Evolutionary conservation across 1,140 invertebrate genomes (phyloP), one percentile per base, ranked within the genome.

Genomic region (Aphis gossypii): DNA sequence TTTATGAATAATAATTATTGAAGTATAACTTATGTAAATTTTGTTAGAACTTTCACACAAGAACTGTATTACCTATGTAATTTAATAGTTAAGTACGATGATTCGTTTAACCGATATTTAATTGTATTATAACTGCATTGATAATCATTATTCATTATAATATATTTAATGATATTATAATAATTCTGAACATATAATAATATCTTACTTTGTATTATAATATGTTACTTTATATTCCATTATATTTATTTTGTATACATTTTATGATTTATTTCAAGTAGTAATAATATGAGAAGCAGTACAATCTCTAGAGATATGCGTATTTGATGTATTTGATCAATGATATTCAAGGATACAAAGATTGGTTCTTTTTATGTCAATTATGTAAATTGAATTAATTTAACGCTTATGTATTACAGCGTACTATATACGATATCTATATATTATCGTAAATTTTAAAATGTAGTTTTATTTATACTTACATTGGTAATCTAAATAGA

Each of bases 291-390:
- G 60, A 82, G 14, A 82, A 35, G 20, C 76, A 38, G 21, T 82
- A 35, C 14, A 76, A 76, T 76, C 76, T 14, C 76, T 21, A 18
- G 76, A 35, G 76, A 38, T 21, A 82, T 82, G 35, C 18, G 18
- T n/a, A n/a, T 82, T 82, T 82, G n/a, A 82, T 82, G 76, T 82
- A 82, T 82, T 82, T 38, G n/a, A 82, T 82, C 76, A 82, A 35
- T 82, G 5, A 82, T 20, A 82, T 82, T 82, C 35, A 21, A 35
- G 5, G 76, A 82, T 82, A 82, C n/a, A 20, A 82, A 82, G 6
- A 82, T 82, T 35, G 76, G 76, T 35, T 82, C 5, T 68, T n/a
- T 82, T 20, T 82, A 82, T 38, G 1, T 38, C 76, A 82, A 82
- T 21, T 35, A 21, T 6, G 38, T 35, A 35, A 82, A 82, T 7